Base-by-base conservation (phyloP, 2,113 vertebrate genomes). In the Hippocampus abdominalis region DNA sequence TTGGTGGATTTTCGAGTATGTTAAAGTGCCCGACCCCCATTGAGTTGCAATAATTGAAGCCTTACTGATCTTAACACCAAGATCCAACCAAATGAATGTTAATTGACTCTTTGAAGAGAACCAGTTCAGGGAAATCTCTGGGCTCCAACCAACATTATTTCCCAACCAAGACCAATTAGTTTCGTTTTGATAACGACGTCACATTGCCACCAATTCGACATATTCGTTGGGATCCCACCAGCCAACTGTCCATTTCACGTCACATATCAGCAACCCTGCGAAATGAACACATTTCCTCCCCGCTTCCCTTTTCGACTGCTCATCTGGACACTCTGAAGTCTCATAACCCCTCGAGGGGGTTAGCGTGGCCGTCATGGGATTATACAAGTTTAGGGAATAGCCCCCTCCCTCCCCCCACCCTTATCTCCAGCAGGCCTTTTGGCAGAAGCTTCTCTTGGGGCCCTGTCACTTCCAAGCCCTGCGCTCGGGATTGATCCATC, bases 361-460 rank as follows among this genome's bases (percentile, higher is more conserved):
- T 64, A 75, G 69, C 72, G 71, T 74, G 81, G 72, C 69, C 29
- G 23, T 78, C 57, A 36, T 82, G 83, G 85, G 84, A 88, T 89
- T 82, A 84, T 83, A 85, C 74, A 85, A 80, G 80, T 88, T 89
- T 81, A 69, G 75, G 77, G 70, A 84, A 89, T 88, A 87, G 86
- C 88, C 84, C 32, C 32, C 32, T 87, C 82, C 88, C 84, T 81
- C 88, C 84, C 87, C 82, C 39, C 23, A n/a, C n/a, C 51, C 81
- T 89, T 88, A 90, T 90, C 88, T 77, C 60, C 53, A 71, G 79
- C 80, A 20, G 65, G 21, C 48, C 65, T 78, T 85, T 83, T 72
- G 82, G 78, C 80, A 82, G 73, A 82, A 60, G 80, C 81, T 84
- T 68, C 81, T 88, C 84, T 74, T 80, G 77, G 27, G 85, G 83